phyloP scores from a whole-genome alignment of 1,140 invertebrate species.

The Pseudomyrmex cubaensis region DNA sequence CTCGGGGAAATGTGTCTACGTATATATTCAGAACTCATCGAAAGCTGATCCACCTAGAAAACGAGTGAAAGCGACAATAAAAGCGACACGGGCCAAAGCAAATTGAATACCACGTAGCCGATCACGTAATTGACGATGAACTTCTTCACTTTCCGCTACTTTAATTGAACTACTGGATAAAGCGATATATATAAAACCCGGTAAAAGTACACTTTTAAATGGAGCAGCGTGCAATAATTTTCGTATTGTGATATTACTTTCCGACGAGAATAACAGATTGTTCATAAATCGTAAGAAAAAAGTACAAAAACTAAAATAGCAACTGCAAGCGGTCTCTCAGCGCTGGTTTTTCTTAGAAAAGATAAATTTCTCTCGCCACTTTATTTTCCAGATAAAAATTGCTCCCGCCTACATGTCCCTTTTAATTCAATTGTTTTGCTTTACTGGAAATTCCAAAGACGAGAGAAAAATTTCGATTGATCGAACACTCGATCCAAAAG shows the following conservation, averaged over 20 bases:
- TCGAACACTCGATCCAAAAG: not conserved
- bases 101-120: slow-evolving; percentile 39
- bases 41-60: slow-evolving; percentile 26
- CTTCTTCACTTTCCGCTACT: slow-evolving; percentile 26
- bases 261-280: not conserved
- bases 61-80: slow-evolving; percentile 52
- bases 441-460: slow-evolving; percentile 23
- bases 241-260: slow-evolving; percentile 11
- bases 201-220: not conserved
- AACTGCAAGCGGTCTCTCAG: too few species aligned
- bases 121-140: slow-evolving; percentile 37
- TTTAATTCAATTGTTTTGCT: slow-evolving; percentile 5
- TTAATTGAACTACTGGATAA: not conserved
- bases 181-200: not conserved
- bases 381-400: not conserved
- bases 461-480: slow-evolving; percentile 4
- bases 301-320: too few species aligned
- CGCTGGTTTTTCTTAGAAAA: too few species aligned
- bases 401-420: not conserved
- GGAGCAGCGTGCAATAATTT: not conserved
- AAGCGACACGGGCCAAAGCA: slow-evolving; percentile 32
- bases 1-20: not conserved
- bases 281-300: too few species aligned
- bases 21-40: slow-evolving; percentile 1
- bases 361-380: not conserved